Percentiles rank a stretch among this genome's conserved stretches.
These are phyloP conservation scores for Ctenopoma kingsleyae DNA, from an alignment of 2,797 vertebrate species.

Conservation along the genomic window DNA sequence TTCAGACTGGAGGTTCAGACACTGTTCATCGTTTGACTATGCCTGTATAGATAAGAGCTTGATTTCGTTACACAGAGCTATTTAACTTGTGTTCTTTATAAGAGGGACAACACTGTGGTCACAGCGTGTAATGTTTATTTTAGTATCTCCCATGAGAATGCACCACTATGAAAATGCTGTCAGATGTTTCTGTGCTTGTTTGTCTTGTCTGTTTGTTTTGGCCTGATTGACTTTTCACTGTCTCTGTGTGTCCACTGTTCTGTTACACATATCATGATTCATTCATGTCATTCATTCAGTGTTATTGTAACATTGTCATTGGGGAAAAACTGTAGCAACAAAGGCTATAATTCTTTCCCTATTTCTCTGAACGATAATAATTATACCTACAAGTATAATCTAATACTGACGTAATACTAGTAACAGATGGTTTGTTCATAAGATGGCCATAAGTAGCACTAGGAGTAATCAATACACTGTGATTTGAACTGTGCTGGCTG, in stretches of 20 bases:
- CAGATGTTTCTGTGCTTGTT: conserved; percentile 22
- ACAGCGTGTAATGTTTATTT: conserved; percentile 15
- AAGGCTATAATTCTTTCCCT: not conserved
- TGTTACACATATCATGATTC: conserved; percentile 4
- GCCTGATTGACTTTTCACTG: conserved; percentile 24
- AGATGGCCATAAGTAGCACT: not conserved
- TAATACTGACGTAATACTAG: not conserved
- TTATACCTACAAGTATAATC: not conserved
- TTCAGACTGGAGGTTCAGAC: not conserved
- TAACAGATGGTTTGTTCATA: not conserved
- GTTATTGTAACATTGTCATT: not conserved
- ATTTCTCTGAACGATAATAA: no score
- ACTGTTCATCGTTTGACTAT: conserved; percentile 9
- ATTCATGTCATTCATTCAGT: conserved; percentile 1
- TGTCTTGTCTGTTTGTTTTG: conserved; percentile 39
- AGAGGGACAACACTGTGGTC: no score
- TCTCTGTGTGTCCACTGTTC: conserved; percentile 1
- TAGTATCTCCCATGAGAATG: not conserved
- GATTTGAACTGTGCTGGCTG: conserved; percentile 44
- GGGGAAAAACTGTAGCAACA: not conserved
- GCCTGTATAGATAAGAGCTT: conserved; percentile 22
- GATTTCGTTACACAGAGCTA: conserved; percentile 1
- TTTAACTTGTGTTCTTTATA: no score
- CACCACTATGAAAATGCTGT: conserved; percentile 26
- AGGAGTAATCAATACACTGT: conserved; percentile 1